phyloP scores from a whole-genome alignment of 2,888 invertebrate species.

The Drosophila meridionalis region DNA sequence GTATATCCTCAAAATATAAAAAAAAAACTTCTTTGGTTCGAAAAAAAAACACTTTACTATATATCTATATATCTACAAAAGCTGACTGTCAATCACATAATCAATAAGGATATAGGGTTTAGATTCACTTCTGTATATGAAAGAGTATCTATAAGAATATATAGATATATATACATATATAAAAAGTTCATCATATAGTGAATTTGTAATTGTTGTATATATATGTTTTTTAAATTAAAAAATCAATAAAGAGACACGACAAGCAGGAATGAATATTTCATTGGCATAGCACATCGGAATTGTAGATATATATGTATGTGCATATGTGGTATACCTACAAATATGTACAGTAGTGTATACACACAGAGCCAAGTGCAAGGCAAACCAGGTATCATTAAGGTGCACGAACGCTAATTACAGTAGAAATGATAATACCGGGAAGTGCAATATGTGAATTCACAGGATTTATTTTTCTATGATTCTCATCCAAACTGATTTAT shows the following conservation, averaged over 20 bases:
- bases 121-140: no score
- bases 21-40: no score
- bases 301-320: conserved; percentile 26
- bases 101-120: no score
- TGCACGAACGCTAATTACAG: conserved; percentile 11
- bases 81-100: no score
- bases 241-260: conserved; percentile 67
- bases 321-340: background rate
- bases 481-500: background rate
- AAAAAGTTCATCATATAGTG: background rate
- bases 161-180: background rate
- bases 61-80: no score
- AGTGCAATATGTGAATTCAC: conserved; percentile 17
- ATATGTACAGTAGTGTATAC: conserved; percentile 9
- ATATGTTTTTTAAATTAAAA: conserved; percentile 43
- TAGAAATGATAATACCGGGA: conserved; percentile 4
- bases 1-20: no score
- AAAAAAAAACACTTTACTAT: no score
- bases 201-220: background rate
- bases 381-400: conserved; percentile 26
- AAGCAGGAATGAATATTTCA: conserved; percentile 39
- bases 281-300: conserved; percentile 39
- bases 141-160: no score
- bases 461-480: no score
- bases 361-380: conserved; percentile 16